Evolutionary conservation across 23 tunicate genomes (phyloP), one percentile per base, ranked within the genome.

Genomic region (Clavelina lepadiformis): DNA sequence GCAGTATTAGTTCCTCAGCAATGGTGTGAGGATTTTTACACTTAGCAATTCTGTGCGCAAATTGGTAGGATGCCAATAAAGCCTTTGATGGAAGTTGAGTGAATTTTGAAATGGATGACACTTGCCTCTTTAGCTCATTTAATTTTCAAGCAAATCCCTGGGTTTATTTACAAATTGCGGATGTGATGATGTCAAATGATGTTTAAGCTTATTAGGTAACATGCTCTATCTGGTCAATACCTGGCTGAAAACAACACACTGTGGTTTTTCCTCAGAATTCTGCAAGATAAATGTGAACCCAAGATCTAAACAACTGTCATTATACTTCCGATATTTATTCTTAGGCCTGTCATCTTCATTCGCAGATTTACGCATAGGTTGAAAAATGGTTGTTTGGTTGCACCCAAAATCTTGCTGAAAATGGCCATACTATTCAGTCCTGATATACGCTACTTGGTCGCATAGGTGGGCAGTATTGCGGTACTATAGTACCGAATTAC

Each of bases 11-110:
- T 63, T 74, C 60, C 61, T 74, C 80, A 49, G 69, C 80, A 53
- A 77, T 68, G 54, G 65, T 77, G 66, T 67, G 75, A 53, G 74
- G 65, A 53, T 77, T 67, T 45, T 77, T 77, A 20, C 77, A 28
- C 54, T 67, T 52, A 26, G 75, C 76, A 77, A 77, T 68, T 68
- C 66, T 58, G 65, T 46, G 38, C 31, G 82, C 74, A 52, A 77
- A 56, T 51, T 36, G 74, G 21, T 77, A 77, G 71, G 80, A 74
- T 46, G 61, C 80, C 46, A 46, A 50, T 45, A 74, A 74, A 21
- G 60, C 44, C 24, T 74, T 72, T 67, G 73, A 67, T 67, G 73
- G 61, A 26, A 67, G 73, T 8, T 49, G 69, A 15, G 69, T 63
- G 51, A 63, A 63, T 63, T 63, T 19, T 37, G 69, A 63, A 63